A percentile compares a stretch with the other conserved stretches of the same genome.
phyloP scores from a whole-genome alignment of 2,113 vertebrate genomes.

The Pteronura brasiliensis region DNA sequence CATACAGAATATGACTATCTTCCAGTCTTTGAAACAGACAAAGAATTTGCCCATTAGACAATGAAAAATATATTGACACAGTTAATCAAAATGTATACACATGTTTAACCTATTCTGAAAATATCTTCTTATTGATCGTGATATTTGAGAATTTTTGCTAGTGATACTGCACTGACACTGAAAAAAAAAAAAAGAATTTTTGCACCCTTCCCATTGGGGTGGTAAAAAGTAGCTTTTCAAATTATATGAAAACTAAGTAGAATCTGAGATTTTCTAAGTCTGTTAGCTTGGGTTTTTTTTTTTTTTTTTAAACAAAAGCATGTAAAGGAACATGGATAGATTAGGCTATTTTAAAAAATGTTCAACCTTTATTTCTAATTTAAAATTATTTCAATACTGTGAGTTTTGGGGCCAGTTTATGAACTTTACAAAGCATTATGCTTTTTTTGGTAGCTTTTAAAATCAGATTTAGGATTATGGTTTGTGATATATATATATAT shows the following conservation, averaged over 20 bases:
- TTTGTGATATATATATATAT: background rate
- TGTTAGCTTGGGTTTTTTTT: background rate
- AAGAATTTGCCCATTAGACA: background rate
- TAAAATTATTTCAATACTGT: background rate
- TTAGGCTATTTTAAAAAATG: background rate
- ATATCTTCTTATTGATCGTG: background rate
- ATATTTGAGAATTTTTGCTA: background rate
- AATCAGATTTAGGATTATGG: background rate
- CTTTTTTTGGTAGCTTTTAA: background rate
- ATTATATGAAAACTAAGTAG: background rate
- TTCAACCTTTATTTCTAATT: background rate
- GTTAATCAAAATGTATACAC: slow-evolving; percentile 1
- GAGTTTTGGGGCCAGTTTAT: background rate
- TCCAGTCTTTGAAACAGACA: background rate
- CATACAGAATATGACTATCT: background rate
- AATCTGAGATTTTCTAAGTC: background rate
- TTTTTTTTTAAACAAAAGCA: background rate
- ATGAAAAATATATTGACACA: slow-evolving; percentile 11
- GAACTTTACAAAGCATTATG: background rate
- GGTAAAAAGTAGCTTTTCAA: slow-evolving; percentile 2
- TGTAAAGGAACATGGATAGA: background rate
- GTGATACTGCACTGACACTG: too few relatives aligned
- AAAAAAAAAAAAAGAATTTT: background rate
- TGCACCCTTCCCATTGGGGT: background rate
- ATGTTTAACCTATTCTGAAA: background rate